A percentile compares a stretch with the other conserved stretches of the same genome.
phyloP scores from a whole-genome alignment of 2,888 invertebrate genomes.

The Catocala nupta region DNA sequence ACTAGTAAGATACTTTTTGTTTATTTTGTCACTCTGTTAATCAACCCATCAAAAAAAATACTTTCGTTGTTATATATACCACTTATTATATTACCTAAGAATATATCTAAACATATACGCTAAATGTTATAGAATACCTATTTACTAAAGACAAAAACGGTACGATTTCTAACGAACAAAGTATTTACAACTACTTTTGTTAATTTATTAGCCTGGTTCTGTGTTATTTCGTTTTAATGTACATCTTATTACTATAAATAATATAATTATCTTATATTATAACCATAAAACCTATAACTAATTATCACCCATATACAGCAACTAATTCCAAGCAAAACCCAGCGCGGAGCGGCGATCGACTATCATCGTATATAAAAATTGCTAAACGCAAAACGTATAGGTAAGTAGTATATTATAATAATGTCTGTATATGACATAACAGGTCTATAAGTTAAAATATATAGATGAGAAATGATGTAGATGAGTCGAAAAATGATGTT shows the following conservation, averaged over 20 bases:
- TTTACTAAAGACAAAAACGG: conserved; percentile 18
- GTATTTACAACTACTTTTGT: background rate
- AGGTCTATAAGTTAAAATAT: no score
- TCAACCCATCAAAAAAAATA: no score
- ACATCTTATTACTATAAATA: background rate
- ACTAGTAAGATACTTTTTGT: no score
- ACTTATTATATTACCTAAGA: no score
- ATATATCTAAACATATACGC: no score
- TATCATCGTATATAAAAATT: background rate
- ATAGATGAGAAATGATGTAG: no score
- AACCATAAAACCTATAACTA: background rate
- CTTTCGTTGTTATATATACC: no score
- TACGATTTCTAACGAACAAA: conserved; percentile 6
- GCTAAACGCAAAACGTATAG: background rate
- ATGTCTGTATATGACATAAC: no score
- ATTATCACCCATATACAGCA: background rate
- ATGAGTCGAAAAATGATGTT: no score
- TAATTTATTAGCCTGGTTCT: background rate
- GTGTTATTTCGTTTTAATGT: background rate
- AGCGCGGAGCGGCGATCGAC: background rate
- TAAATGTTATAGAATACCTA: background rate
- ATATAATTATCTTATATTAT: conserved; percentile 3
- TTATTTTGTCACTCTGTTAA: no score
- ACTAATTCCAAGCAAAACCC: background rate
- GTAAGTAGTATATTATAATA: no score